Conservation (phyloP, 2,113 vertebrate genomes). For the Anthoscopus minutus region DNA sequence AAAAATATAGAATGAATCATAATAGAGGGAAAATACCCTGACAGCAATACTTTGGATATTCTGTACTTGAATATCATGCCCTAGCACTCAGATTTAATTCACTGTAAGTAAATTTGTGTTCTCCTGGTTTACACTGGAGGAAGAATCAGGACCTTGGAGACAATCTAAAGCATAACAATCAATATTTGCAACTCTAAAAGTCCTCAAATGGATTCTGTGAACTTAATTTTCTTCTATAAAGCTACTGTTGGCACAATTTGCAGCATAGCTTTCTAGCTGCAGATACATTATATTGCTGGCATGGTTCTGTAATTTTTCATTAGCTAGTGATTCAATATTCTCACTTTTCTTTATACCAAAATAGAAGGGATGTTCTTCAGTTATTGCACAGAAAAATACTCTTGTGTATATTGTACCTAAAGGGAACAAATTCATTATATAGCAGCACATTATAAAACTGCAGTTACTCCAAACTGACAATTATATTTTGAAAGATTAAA, state of each 20-base stretch:
- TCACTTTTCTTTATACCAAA: not conserved
- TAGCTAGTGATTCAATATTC: conserved; percentile 15
- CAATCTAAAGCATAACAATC: conserved; percentile 27
- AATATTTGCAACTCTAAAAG: conserved; percentile 33
- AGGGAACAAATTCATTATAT: not conserved
- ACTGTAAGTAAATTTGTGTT: conserved; percentile 39
- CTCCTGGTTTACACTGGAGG: not conserved
- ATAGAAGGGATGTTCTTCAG: not conserved
- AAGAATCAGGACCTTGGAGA: conserved; percentile 35
- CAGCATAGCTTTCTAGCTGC: not conserved
- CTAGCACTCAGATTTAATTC: conserved; percentile 34
- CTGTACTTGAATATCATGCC: not conserved
- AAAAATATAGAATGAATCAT: not conserved
- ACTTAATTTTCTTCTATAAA: conserved; percentile 39
- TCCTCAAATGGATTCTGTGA: conserved; percentile 9
- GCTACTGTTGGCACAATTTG: not conserved
- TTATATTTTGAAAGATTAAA: not conserved
- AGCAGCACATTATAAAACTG: not conserved
- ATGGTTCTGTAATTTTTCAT: conserved; percentile 20
- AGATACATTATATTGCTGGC: not conserved
- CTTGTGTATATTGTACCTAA: not conserved
- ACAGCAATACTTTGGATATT: not conserved
- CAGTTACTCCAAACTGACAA: not conserved
- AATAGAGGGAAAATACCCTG: not conserved
- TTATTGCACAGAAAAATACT: conserved; percentile 19